Evolutionary conservation across 2,113 vertebrate genomes (phyloP).

Genomic region (Dinomys branickii): DNA sequence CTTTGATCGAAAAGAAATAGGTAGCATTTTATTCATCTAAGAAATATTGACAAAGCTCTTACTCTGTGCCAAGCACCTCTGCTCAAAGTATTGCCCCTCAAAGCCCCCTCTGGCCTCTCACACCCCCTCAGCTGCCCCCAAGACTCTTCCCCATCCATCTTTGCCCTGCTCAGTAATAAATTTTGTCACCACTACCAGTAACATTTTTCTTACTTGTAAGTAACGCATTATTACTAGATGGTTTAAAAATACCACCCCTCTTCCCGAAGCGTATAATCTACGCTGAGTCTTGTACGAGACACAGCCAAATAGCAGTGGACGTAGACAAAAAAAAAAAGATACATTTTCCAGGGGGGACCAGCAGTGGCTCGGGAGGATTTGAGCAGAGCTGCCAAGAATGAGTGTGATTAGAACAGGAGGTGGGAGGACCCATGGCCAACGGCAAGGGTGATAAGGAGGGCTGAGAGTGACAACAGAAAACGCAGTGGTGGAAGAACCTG

Average conservation of each 20-base stretch:
- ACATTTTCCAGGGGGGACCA: neutral
- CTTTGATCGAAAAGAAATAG: neutral
- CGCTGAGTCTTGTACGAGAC: fast-evolving
- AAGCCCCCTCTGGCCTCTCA: neutral
- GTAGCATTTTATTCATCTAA: neutral
- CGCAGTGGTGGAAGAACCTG: neutral
- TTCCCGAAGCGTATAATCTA: neutral
- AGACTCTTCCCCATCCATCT: neutral
- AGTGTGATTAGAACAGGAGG: neutral
- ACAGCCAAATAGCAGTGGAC: neutral
- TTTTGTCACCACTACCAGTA: neutral
- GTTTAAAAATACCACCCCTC: neutral
- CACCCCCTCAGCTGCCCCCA: neutral
- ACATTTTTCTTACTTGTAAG: slow-evolving; percentile 32
- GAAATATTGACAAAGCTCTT: neutral
- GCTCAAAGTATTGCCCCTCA: neutral
- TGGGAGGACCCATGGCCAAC: neutral
- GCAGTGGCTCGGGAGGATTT: neutral
- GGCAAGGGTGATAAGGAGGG: neutral
- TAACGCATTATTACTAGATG: neutral
- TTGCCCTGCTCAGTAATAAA: neutral
- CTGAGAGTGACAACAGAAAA: neutral
- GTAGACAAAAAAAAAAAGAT: neutral
- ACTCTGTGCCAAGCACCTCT: neutral
- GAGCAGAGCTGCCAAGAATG: neutral